These are phyloP conservation scores for Phoxinus dragarum DNA, from an alignment of 2,797 vertebrate genomes.

Conservation along the genomic window DNA sequence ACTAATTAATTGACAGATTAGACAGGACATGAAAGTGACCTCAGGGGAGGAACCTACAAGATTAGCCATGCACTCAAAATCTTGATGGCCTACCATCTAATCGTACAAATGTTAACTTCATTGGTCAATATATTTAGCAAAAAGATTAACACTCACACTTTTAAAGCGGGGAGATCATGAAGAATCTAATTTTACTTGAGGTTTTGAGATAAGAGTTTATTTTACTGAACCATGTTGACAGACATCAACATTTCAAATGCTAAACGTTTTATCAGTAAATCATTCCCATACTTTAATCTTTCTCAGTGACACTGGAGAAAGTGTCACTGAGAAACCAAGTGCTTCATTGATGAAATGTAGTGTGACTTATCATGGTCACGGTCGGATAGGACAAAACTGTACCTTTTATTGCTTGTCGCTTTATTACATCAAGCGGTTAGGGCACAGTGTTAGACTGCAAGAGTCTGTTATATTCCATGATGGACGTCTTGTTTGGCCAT, in stretches of 20 bases:
- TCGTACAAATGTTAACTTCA: neutral
- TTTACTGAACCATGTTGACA: neutral
- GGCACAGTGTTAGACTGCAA: neutral
- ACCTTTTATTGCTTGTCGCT: neutral
- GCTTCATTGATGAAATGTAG: neutral
- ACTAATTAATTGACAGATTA: slow-evolving; percentile 32
- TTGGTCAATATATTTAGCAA: neutral
- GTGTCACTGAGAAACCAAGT: neutral
- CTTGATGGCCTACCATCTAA: neutral
- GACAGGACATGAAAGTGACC: neutral
- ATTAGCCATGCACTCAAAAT: neutral
- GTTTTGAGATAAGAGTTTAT: neutral
- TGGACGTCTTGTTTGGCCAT: neutral
- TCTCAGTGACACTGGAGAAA: no score
- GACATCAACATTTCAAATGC: neutral
- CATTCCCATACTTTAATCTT: neutral
- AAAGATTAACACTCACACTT: neutral
- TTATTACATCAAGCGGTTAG: neutral
- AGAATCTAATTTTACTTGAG: neutral
- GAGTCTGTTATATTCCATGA: neutral
- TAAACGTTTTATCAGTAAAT: neutral
- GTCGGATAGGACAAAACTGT: neutral
- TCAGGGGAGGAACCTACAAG: neutral
- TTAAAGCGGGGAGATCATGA: neutral
- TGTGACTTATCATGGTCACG: neutral